Conservation (phyloP, 2,888 invertebrate genomes). For the Tetheella fluctuosa region DNA sequence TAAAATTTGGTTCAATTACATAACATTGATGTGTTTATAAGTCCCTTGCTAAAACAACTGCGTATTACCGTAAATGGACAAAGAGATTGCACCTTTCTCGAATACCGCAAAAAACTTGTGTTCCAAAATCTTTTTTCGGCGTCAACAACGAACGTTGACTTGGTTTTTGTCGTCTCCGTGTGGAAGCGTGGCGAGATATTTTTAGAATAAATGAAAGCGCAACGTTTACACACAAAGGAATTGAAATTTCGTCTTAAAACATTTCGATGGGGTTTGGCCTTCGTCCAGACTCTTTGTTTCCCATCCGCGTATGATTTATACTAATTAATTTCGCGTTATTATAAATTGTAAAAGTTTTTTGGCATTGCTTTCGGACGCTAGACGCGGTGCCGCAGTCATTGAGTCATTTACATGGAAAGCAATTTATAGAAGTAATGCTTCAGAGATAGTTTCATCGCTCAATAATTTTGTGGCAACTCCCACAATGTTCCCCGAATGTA, state of each 20-base stretch:
- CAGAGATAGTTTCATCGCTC: neutral
- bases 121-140: constrained; percentile 32
- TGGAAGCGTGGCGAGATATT: constrained; percentile 46
- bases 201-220: constrained; percentile 36
- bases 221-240: constrained; percentile 68
- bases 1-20: neutral
- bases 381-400: neutral
- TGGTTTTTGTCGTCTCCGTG: constrained; percentile 32
- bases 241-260: constrained; percentile 43
- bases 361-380: neutral
- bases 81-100: constrained; percentile 14
- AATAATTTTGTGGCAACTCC: constrained; percentile 2
- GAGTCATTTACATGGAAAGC: neutral
- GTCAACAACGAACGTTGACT: constrained; percentile 56
- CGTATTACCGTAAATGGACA: constrained; percentile 14
- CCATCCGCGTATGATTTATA: constrained; percentile 57
- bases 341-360: constrained; percentile 1
- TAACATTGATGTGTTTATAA: neutral
- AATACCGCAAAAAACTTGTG: constrained; percentile 14
- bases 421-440: neutral
- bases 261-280: constrained; percentile 55
- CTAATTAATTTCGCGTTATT: constrained; percentile 33
- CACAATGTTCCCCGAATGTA: neutral
- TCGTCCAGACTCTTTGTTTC: constrained; percentile 72
- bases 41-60: neutral